Percentiles rank a stretch among this genome's conserved stretches.
These are phyloP conservation scores for Panthera leo DNA, from an alignment of 2,113 vertebrate genomes.

Conservation along the genomic window DNA sequence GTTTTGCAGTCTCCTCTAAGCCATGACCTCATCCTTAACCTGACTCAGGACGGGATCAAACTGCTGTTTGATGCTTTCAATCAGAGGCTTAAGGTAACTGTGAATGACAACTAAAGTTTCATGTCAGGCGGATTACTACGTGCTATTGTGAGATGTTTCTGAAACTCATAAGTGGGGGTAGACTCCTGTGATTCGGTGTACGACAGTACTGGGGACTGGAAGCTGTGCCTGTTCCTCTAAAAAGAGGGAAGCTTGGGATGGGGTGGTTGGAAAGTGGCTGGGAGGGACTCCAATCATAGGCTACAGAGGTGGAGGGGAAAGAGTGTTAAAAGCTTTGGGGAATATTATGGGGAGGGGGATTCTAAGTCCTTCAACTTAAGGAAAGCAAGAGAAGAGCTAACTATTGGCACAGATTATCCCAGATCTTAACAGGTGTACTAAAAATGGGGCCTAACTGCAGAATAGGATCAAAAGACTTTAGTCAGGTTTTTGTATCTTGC, in stretches of 20 bases:
- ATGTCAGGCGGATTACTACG: slow-evolving; percentile 1
- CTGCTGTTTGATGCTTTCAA: slow-evolving; percentile 99
- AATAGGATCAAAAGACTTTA: slow-evolving; percentile 5
- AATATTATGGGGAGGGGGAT: neutral
- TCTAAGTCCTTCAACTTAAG: neutral
- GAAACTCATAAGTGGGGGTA: slow-evolving; percentile 1
- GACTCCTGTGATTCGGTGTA: slow-evolving; percentile 33
- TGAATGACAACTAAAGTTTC: slow-evolving; percentile 48
- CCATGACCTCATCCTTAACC: slow-evolving; percentile 99
- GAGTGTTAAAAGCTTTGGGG: neutral
- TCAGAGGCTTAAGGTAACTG: slow-evolving; percentile 98
- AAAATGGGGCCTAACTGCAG: neutral
- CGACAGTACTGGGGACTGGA: neutral
- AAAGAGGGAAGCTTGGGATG: neutral
- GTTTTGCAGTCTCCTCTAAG: slow-evolving; percentile 93
- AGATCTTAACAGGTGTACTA: neutral
- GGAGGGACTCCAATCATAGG: neutral
- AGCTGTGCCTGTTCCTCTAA: slow-evolving; percentile 2
- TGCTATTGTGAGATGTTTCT: slow-evolving; percentile 40
- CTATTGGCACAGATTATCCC: neutral
- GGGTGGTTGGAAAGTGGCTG: neutral
- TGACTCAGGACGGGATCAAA: slow-evolving; percentile 99
- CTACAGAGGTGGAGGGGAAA: neutral
- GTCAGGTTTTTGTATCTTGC: neutral
- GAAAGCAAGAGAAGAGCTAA: slow-evolving; percentile 8